phyloP scores from a whole-genome alignment of 1,140 invertebrate genomes.

The Megalopta genalis region DNA sequence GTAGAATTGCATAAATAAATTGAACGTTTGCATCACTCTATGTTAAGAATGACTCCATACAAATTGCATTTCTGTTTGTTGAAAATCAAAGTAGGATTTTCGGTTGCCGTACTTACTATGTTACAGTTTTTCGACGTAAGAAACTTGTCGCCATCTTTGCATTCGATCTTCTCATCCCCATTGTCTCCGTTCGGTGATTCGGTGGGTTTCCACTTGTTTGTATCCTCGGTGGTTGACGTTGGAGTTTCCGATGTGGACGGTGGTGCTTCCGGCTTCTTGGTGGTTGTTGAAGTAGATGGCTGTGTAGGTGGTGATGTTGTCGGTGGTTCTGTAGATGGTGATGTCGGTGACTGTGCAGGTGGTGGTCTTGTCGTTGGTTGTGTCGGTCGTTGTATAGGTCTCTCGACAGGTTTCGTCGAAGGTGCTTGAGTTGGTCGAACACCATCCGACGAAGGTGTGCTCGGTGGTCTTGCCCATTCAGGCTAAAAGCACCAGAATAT shows the following conservation, averaged over 20 bases:
- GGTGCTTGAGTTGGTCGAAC: slow-evolving; percentile 14
- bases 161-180: slow-evolving; percentile 22
- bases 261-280: slow-evolving; percentile 1
- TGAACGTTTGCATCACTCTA: too few species aligned
- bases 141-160: slow-evolving; percentile 18
- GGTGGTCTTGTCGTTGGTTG: background rate
- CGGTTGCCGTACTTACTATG: slow-evolving; percentile 75
- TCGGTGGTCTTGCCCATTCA: slow-evolving; percentile 86
- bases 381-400: slow-evolving; percentile 17
- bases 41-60: too few species aligned
- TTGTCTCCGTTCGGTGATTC: slow-evolving; percentile 1
- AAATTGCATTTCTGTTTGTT: too few species aligned
- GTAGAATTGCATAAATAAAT: too few species aligned
- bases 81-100: too few species aligned
- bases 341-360: too few species aligned
- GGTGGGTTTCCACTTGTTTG: slow-evolving; percentile 20
- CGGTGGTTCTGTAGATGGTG: slow-evolving; percentile 6
- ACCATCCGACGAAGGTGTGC: slow-evolving; percentile 78
- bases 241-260: background rate
- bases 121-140: slow-evolving; percentile 84
- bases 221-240: background rate
- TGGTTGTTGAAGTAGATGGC: slow-evolving; percentile 1
- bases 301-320: slow-evolving; percentile 1
- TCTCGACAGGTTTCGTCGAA: slow-evolving; percentile 26
- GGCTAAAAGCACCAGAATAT: slow-evolving; percentile 78